phyloP scores from a whole-genome alignment of 2,113 vertebrate genomes.

The Neoarius graeffei region DNA sequence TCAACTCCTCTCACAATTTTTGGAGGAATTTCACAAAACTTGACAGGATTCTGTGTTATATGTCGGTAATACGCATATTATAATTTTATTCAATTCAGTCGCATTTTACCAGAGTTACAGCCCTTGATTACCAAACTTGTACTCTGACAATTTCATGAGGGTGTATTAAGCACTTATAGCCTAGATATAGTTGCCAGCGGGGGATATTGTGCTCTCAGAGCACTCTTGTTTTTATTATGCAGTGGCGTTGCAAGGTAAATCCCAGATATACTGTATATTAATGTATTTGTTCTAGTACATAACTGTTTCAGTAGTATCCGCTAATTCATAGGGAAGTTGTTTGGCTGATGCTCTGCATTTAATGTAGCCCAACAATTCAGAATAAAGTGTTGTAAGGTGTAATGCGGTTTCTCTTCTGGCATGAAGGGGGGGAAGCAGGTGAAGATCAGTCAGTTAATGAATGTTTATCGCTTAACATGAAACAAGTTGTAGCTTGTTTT shows the following conservation, averaged over 20 bases:
- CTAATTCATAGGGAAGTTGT: neutral
- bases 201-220: too few species aligned
- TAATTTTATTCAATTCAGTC: too few species aligned
- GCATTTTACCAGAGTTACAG: too few species aligned
- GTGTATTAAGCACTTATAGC: too few species aligned
- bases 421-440: neutral
- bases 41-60: too few species aligned
- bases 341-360: neutral
- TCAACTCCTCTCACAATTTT: too few species aligned
- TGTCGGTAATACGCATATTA: too few species aligned
- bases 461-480: neutral
- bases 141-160: too few species aligned
- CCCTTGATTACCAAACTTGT: too few species aligned
- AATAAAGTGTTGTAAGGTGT: neutral
- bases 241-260: neutral
- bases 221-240: neutral
- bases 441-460: neutral
- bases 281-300: neutral
- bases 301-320: neutral
- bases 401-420: neutral
- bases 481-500: too few species aligned
- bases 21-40: too few species aligned
- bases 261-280: neutral
- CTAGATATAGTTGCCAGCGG: too few species aligned
- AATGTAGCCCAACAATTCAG: neutral